These are phyloP conservation scores for Dynastes maya DNA, from an alignment of 2,888 invertebrate genomes.

Conservation along the genomic window DNA sequence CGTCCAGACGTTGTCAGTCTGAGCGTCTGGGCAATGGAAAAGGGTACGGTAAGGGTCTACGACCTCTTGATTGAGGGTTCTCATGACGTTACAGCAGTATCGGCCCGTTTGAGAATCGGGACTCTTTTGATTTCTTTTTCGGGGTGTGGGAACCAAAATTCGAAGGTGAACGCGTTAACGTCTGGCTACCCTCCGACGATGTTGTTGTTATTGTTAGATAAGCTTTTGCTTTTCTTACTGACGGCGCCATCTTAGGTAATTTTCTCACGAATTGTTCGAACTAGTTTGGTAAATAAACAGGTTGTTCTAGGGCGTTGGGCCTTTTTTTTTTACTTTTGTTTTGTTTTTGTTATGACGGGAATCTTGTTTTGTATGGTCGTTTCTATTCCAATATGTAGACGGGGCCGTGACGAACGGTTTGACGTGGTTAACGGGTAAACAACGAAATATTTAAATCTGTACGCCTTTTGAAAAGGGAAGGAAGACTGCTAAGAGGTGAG, in stretches of 20 bases:
- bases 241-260: constrained; percentile 12
- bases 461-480: background rate
- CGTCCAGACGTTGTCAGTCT: background rate
- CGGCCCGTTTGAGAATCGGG: constrained; percentile 23
- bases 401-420: background rate
- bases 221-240: background rate
- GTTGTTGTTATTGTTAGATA: constrained; percentile 22
- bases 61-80: constrained; percentile 11
- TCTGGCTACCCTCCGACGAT: background rate
- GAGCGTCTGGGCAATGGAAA: background rate
- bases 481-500: background rate
- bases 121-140: background rate
- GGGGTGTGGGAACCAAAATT: constrained; percentile 14
- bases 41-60: background rate
- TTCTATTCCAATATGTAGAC: too few species aligned
- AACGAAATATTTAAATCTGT: background rate
- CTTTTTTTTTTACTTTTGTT: background rate
- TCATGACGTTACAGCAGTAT: background rate
- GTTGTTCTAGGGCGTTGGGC: background rate
- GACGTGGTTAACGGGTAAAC: background rate
- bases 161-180: background rate
- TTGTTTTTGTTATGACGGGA: constrained; percentile 31
- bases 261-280: constrained; percentile 21
- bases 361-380: background rate
- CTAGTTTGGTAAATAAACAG: constrained; percentile 8